phyloP scores from a whole-genome alignment of 2,888 invertebrate species.

The Stenotaenia linearis region DNA sequence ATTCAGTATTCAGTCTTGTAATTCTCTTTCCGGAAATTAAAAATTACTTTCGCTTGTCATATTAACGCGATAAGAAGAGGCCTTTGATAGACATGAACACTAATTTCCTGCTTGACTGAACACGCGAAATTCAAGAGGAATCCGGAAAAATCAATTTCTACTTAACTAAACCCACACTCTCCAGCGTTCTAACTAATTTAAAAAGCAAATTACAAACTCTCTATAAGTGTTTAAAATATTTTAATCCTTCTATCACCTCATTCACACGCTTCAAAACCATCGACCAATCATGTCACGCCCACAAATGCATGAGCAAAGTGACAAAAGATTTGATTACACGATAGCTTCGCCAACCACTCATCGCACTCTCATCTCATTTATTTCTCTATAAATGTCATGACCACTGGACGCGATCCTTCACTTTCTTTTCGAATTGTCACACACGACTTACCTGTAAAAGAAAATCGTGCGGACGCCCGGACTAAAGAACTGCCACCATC shows the following conservation, averaged over 20 bases:
- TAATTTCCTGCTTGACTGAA: slow-evolving; percentile 2
- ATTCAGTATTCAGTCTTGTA: background rate
- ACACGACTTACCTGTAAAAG: slow-evolving; percentile 3
- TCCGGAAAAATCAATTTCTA: background rate
- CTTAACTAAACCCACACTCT: too few relatives aligned
- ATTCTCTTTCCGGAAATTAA: background rate
- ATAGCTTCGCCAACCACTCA: background rate
- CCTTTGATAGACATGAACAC: background rate
- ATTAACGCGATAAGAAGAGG: background rate
- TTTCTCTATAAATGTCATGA: background rate
- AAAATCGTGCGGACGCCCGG: background rate
- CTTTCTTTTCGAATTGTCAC: background rate
- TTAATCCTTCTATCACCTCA: background rate
- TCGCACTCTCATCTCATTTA: background rate
- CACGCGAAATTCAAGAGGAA: background rate
- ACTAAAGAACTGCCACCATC: background rate
- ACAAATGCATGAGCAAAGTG: background rate
- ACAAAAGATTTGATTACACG: slow-evolving; percentile 4
- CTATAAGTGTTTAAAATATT: background rate
- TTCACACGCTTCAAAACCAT: background rate
- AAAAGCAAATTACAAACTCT: background rate
- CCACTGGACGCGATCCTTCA: background rate
- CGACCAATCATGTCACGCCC: background rate
- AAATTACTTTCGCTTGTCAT: background rate
- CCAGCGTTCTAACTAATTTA: background rate